Base-by-base conservation (phyloP, 1,140 invertebrate genomes). In the Psilanteris sp. region DNA sequence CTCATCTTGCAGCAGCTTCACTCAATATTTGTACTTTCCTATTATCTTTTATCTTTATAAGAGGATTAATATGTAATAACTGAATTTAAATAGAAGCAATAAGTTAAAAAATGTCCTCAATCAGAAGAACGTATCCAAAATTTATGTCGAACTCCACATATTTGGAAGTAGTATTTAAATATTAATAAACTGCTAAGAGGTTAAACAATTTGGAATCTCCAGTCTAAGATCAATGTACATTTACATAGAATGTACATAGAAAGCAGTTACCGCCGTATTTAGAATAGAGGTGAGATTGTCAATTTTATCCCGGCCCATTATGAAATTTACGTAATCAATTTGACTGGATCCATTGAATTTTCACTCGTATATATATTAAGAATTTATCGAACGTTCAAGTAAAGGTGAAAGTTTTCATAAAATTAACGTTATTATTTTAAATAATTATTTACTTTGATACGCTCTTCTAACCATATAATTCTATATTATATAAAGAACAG, bases 1-100 rank as follows among this genome's bases (percentile, higher is more conserved):
- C 43, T 72, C 44, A 22, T 59, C 18, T 84, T 83, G 80, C 77
- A 83, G 73, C 67, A 10, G 36, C 44, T 32, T 44, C 61, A 24
- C 24, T 48, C 5, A 32, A 29, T 29, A 26, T 54, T 50, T 16
- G n/a, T 9, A 26, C 32, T 57, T 52, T 31, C 18, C n/a, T n/a
- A n/a, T n/a, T n/a, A n/a, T n/a, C n/a, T n/a, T n/a, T n/a, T n/a
- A n/a, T n/a, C n/a, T n/a, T n/a, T n/a, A n/a, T n/a, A n/a, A n/a
- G n/a, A n/a, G n/a, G n/a, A n/a, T n/a, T n/a, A n/a, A n/a, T n/a
- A n/a, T n/a, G n/a, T n/a, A n/a, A n/a, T n/a, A n/a, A n/a, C n/a
- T n/a, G n/a, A n/a, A n/a, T n/a, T n/a, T n/a, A n/a, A n/a, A n/a
- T n/a, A n/a, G n/a, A n/a, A n/a, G n/a, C n/a, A n/a, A n/a, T n/a